Conservation (phyloP, 2,888 invertebrate genomes). For the Pedicia rivosa region DNA sequence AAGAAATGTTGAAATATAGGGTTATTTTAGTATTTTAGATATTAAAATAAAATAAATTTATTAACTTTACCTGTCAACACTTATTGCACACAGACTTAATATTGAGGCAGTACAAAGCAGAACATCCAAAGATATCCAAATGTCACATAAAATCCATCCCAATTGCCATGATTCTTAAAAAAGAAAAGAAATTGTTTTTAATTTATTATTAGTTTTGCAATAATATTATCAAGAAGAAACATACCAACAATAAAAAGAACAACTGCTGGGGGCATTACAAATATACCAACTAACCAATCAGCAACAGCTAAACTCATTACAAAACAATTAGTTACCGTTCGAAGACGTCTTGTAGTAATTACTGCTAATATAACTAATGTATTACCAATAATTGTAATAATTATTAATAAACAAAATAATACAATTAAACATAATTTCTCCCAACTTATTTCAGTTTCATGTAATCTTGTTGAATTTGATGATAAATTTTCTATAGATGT, state of each 20-base stretch:
- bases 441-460: too few relatives aligned
- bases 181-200: constrained; percentile 9
- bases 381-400: constrained; percentile 69
- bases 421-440: constrained; percentile 43
- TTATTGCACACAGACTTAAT: constrained; percentile 82
- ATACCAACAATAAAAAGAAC: constrained; percentile 60
- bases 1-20: too few relatives aligned
- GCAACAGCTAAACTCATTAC: constrained; percentile 89
- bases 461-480: too few relatives aligned
- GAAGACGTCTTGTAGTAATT: constrained; percentile 65
- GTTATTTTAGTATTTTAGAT: too few relatives aligned
- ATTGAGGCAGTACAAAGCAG: constrained; percentile 88
- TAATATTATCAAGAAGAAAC: constrained; percentile 16
- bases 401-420: constrained; percentile 47
- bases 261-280: constrained; percentile 93
- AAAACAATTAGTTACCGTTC: constrained; percentile 91
- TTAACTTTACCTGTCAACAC: constrained; percentile 61
- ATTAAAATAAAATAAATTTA: too few relatives aligned
- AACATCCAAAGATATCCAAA: constrained; percentile 87
- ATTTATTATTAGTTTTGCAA: neutral
- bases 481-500: too few relatives aligned
- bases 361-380: constrained; percentile 81
- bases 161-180: constrained; percentile 69
- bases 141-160: constrained; percentile 73
- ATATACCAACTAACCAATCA: constrained; percentile 82